Base-by-base conservation (phyloP, 2,113 vertebrate genomes). In the Garra rufa region DNA sequence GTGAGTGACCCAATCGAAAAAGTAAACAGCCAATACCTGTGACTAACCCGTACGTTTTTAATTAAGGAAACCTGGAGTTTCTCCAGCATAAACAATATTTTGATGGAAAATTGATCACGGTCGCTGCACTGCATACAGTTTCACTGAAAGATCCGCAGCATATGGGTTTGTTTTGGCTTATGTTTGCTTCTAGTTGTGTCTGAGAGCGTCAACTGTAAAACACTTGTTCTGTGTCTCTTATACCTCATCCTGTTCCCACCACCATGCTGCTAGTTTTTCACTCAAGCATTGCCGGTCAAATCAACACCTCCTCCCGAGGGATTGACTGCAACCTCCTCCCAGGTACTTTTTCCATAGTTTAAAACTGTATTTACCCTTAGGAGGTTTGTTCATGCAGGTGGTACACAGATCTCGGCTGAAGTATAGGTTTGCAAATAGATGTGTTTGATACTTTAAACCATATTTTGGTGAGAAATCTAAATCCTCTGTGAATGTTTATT, bases 61-160 rank as follows among this genome's bases (percentile, higher is more conserved):
- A 91, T 92, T 90, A 91, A 82, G 84, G 86, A 59, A 86, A 79
- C 74, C 86, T 92, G 91, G 91, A 91, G 21, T 50, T 30, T 82
- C 81, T 88, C 93, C 92, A 93, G 82, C 21, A 82, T 71, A 91
- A 92, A 92, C 88, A 91, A 57, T 34, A 82, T 80, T 75, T 48
- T 71, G 88, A 91, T 90, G 88, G 92, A 91, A 89, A 89, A 89
- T 73, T 71, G 70, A 90, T 91, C 89, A 59, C 90, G 86, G 89
- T 87, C 71, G 48, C 84, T 38, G 57, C 83, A 90, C 85, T 85
- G 85, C 89, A 76, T 83, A 86, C 41, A 59, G 80, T 89, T 89
- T 85, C 86, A 90, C 81, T 87, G 69, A 84, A 61, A 84, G 83
- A 73, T 83, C 67, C 59, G 21, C 83, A 88, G 85, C 76, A 86